Percentiles rank a stretch among this genome's conserved stretches.
Conservation (phyloP, 2,113 vertebrate genomes). For the Pongo abelii region DNA sequence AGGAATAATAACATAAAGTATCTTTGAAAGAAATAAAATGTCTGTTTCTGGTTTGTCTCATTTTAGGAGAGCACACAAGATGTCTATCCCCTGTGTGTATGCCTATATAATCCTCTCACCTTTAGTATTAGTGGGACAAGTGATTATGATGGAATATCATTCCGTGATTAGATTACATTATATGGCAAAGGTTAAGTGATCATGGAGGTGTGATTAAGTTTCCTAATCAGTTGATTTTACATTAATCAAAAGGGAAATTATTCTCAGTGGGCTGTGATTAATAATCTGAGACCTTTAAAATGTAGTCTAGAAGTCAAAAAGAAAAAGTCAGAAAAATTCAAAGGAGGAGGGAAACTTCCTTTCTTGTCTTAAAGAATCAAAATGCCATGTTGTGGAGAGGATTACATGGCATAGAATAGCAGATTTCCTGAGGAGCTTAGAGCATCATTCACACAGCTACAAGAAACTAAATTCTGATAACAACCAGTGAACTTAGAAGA, state of each 20-base stretch:
- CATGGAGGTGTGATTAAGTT: background rate
- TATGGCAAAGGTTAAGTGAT: background rate
- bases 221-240: background rate
- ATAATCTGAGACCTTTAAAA: background rate
- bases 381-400: background rate
- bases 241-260: background rate
- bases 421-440: background rate
- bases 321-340: background rate
- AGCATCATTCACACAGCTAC: accelerated
- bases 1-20: background rate
- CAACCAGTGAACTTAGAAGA: background rate
- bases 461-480: background rate
- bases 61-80: background rate
- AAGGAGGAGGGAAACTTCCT: background rate
- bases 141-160: background rate
- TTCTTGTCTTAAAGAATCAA: background rate
- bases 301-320: background rate
- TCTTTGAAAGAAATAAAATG: background rate
- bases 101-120: background rate
- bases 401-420: too few relatives aligned
- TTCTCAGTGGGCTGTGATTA: background rate
- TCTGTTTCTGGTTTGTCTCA: background rate
- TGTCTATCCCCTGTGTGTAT: background rate
- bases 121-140: background rate
- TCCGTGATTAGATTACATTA: background rate